phyloP scores from a whole-genome alignment of 2,888 invertebrate species.

The Troides aeacus region DNA sequence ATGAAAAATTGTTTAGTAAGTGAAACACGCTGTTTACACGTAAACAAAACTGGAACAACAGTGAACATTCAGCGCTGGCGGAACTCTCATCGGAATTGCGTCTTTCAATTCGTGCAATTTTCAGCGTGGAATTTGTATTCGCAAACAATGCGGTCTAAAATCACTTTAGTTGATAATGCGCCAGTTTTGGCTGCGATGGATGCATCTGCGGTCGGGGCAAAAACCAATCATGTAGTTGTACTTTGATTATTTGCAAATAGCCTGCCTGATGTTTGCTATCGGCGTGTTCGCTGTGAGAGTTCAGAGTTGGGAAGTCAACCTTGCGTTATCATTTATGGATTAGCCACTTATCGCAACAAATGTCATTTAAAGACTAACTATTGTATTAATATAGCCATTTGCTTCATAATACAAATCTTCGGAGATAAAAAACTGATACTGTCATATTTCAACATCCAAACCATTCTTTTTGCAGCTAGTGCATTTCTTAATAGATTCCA shows the following conservation, averaged over 20 bases:
- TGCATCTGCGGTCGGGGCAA: slow-evolving; percentile 27
- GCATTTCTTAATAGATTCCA: too few species aligned
- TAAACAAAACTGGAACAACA: slow-evolving; percentile 18
- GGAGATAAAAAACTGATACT: too few species aligned
- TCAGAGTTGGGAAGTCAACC: too few species aligned
- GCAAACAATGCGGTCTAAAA: slow-evolving; percentile 31
- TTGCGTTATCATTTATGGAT: too few species aligned
- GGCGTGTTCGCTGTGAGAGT: too few species aligned
- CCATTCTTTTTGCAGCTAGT: too few species aligned
- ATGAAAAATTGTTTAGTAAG: not conserved
- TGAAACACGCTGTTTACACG: not conserved
- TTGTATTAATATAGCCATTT: too few species aligned
- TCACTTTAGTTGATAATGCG: slow-evolving; percentile 30
- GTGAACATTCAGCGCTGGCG: not conserved
- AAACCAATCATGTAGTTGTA: slow-evolving; percentile 25
- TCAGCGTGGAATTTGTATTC: slow-evolving; percentile 27
- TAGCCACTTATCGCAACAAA: too few species aligned
- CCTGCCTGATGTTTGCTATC: not conserved
- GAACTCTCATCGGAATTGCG: slow-evolving; percentile 23
- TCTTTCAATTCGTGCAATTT: slow-evolving; percentile 29
- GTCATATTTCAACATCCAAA: too few species aligned
- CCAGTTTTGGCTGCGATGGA: slow-evolving; percentile 28
- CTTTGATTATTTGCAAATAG: slow-evolving; percentile 16
- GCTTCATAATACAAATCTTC: too few species aligned
- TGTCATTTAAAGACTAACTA: too few species aligned